Conservation (phyloP, 2,888 invertebrate genomes). For the Agrotis segetum region DNA sequence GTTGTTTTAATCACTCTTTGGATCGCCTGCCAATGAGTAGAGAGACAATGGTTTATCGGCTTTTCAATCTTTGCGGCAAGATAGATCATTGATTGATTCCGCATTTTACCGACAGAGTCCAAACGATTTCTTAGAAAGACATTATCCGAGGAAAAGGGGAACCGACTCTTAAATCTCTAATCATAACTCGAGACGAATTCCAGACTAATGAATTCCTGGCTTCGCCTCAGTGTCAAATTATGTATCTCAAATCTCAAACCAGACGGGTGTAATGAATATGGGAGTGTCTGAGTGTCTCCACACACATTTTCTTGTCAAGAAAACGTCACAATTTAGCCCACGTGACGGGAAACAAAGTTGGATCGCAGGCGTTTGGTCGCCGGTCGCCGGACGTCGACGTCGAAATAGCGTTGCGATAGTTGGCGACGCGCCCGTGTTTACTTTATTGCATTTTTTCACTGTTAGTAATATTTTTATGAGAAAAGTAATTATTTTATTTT, state of each 20-base stretch:
- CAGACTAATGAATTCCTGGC: slow-evolving; percentile 25
- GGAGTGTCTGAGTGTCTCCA: slow-evolving; percentile 35
- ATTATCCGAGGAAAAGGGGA: background rate
- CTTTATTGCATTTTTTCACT: slow-evolving; percentile 81
- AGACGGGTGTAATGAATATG: slow-evolving; percentile 34
- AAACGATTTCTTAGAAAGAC: background rate
- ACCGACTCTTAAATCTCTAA: slow-evolving; percentile 11
- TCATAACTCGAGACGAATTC: slow-evolving; percentile 18
- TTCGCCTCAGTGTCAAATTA: slow-evolving; percentile 27
- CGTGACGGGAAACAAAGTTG: slow-evolving; percentile 70
- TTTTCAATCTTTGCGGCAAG: too few relatives aligned
- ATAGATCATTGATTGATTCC: background rate
- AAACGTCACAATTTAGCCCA: slow-evolving; percentile 50
- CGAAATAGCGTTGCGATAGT: slow-evolving; percentile 82
- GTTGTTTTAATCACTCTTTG: too few relatives aligned
- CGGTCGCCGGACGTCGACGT: slow-evolving; percentile 74
- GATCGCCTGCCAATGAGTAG: too few relatives aligned
- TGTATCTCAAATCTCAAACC: slow-evolving; percentile 29
- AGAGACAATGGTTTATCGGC: too few relatives aligned
- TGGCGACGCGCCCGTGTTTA: slow-evolving; percentile 83
- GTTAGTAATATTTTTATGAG: slow-evolving; percentile 74
- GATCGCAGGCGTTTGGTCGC: slow-evolving; percentile 57
- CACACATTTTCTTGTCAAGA: slow-evolving; percentile 46
- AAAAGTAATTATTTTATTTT: slow-evolving; percentile 73
- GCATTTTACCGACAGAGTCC: background rate